Conservation (phyloP, 2,113 vertebrate species). For the Pan paniscus region DNA sequence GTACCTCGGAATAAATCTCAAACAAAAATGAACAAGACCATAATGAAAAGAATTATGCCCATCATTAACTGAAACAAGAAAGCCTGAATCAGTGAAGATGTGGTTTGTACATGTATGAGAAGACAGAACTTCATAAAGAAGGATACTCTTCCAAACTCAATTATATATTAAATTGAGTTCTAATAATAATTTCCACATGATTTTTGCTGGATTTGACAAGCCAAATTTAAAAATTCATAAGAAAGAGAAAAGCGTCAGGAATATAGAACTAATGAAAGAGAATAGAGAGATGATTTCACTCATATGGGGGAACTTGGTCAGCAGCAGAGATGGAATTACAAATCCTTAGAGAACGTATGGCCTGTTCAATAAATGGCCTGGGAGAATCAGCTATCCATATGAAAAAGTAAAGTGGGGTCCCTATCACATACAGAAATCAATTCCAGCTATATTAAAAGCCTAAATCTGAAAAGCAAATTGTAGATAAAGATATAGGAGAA, state of each 20-base stretch:
- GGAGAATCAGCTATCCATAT: neutral
- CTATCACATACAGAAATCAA: neutral
- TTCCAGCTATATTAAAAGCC: neutral
- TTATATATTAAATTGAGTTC: neutral
- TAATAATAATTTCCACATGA: neutral
- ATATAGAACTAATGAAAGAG: neutral
- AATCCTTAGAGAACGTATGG: neutral
- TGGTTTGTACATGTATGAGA: neutral
- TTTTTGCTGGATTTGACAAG: neutral
- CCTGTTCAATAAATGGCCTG: neutral
- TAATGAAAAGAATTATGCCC: neutral
- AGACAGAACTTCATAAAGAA: neutral
- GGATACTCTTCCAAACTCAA: neutral
- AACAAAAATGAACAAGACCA: neutral
- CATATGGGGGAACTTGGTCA: neutral
- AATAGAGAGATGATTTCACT: neutral
- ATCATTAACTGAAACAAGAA: neutral
- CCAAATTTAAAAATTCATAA: neutral
- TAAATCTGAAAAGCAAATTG: neutral
- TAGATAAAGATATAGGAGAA: neutral
- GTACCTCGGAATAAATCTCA: neutral
- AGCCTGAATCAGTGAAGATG: neutral
- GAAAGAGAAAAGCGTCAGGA: neutral
- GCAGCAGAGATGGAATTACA: neutral
- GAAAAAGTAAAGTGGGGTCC: neutral